Conservation (phyloP, 2,113 vertebrate species). For the Agelaius phoeniceus region DNA sequence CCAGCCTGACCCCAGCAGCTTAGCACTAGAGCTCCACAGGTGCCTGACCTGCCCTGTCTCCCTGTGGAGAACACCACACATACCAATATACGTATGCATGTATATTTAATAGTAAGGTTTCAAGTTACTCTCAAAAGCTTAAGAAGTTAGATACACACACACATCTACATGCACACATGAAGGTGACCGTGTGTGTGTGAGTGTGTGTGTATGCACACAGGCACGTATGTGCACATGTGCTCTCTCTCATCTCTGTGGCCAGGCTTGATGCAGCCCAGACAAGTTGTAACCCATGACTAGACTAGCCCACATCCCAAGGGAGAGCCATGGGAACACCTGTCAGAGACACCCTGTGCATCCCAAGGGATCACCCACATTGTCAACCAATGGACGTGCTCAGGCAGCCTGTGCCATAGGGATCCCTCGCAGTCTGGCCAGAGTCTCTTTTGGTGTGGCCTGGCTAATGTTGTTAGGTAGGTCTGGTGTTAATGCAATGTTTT, state of each 20-base stretch:
- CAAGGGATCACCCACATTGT: neutral
- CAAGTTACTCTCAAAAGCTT: neutral
- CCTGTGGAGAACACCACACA: neutral
- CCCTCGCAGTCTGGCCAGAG: neutral
- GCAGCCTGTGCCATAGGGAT: neutral
- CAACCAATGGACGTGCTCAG: neutral
- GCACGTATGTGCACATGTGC: neutral
- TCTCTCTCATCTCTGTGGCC: neutral
- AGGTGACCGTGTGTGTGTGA: neutral
- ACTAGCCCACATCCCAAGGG: neutral
- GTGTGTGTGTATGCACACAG: neutral
- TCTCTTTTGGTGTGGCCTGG: neutral
- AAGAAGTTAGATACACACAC: neutral
- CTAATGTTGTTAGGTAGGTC: neutral
- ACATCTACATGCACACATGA: neutral
- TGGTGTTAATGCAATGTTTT: neutral
- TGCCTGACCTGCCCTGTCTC: neutral
- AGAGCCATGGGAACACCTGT: neutral
- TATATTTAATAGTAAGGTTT: neutral
- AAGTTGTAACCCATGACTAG: neutral
- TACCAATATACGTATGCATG: fast-evolving
- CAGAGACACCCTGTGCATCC: neutral
- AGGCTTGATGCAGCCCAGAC: neutral
- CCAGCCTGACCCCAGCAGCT: fast-evolving
- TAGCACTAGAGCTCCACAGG: neutral